A percentile compares a stretch with the other conserved stretches of the same genome.
Evolutionary conservation across 2,888 invertebrate species (phyloP).

Genomic region (Macrosoma leucophasiata): DNA sequence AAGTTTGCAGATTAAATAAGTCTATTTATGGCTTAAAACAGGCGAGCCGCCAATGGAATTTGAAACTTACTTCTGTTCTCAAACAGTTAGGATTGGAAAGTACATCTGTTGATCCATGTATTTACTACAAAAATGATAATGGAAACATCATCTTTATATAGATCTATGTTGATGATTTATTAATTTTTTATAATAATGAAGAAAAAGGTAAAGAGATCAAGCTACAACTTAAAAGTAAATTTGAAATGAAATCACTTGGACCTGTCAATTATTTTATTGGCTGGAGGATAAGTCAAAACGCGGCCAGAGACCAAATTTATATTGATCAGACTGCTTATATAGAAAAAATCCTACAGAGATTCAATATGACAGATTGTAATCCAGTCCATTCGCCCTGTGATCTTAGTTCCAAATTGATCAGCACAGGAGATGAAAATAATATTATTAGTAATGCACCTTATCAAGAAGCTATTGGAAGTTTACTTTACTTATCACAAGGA

Average conservation of each 20-base stretch:
- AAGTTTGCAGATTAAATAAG: slow-evolving; percentile 20
- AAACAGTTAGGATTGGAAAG: slow-evolving; percentile 15
- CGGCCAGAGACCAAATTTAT: slow-evolving; percentile 7
- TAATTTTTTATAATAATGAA: slow-evolving; percentile 11
- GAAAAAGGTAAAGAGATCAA: slow-evolving; percentile 8
- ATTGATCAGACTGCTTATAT: slow-evolving; percentile 18
- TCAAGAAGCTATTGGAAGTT: slow-evolving; percentile 7
- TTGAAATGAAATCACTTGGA: slow-evolving; percentile 17
- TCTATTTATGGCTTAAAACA: slow-evolving; percentile 21
- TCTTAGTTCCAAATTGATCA: too few relatives aligned
- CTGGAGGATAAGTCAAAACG: slow-evolving; percentile 10
- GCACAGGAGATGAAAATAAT: too few relatives aligned
- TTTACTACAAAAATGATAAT: too few relatives aligned
- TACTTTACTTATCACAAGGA: slow-evolving; percentile 14
- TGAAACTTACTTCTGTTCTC: slow-evolving; percentile 14
- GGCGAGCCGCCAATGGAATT: slow-evolving; percentile 20
- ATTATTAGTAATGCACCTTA: slow-evolving; percentile 3
- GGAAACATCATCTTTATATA: slow-evolving; percentile 17
- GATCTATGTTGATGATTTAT: slow-evolving; percentile 24
- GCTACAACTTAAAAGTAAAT: too few relatives aligned
- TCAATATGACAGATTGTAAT: slow-evolving; percentile 16
- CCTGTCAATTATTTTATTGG: slow-evolving; percentile 14
- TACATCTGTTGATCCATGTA: slow-evolving; percentile 20
- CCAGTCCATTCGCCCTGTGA: slow-evolving; percentile 14
- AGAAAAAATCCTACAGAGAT: slow-evolving; percentile 12